Base-by-base conservation (phyloP, 2,888 invertebrate species). In the Zygogramma bicolorata region DNA sequence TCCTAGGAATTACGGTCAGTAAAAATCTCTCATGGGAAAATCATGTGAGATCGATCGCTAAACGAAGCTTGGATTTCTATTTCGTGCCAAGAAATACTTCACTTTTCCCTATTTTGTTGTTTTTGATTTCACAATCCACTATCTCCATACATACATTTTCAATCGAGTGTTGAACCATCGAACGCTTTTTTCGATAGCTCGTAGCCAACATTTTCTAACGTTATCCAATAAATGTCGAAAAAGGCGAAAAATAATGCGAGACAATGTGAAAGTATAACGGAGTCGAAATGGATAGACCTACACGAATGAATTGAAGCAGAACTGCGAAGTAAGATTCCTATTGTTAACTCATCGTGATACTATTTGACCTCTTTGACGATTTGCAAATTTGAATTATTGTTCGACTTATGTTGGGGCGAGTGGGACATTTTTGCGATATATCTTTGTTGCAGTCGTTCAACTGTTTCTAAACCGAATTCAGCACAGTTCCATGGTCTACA, bases 361-460 rank as follows among this genome's bases (percentile, higher is more conserved):
- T 53, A 53, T 53, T 53, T 25, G 22, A 53, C 53, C 22, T 53
- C 53, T 53, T 53, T 53, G 53, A 53, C n/a, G 53, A 22, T 13
- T 53, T 22, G 53, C 53, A 27, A 53, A 27, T 13, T 53, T 27
- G n/a, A 53, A 25, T 25, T n/a, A n/a, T n/a, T n/a, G n/a, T 27
- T 53, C 5, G 27, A 46, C 6, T 22, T n/a, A n/a, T n/a, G 53
- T 27, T 13, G 22, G 25, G 25, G 3, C 6, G 25, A 53, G 53
- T n/a, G 53, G 25, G 27, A 25, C 46, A 34, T 34, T 34, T 34
- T 46, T 7, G 1, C 8, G n/a, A 18, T 8, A 0, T 34, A 38
- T 8, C n/a, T 38, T 38, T n/a, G n/a, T n/a, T n/a, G n/a, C n/a
- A n/a, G n/a, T n/a, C n/a, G n/a, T n/a, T n/a, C n/a, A n/a, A n/a